Evolutionary conservation across 2,797 vertebrate genomes (phyloP), one percentile per base, ranked within the genome.

Genomic region (Ciconia nigra): DNA sequence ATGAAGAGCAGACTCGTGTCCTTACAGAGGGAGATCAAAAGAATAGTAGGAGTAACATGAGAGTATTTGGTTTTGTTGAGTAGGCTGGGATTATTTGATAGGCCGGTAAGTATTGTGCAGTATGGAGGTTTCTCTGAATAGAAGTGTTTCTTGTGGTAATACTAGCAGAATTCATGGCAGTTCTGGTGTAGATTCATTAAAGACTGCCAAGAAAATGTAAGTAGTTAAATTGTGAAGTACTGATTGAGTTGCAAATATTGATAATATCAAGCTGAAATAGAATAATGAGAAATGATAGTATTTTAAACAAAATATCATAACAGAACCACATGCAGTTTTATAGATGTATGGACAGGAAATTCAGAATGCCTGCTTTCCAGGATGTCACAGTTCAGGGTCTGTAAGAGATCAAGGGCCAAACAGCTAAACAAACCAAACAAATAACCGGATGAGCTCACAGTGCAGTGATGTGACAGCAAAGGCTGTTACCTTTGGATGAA

Each of bases 1-100:
- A 7, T 39, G 29, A 69, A 39, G 46, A 80, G 28, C 14, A 44
- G 54, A 26, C 13, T 76, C 0, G 0, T 47, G 37, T 33, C 26
- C 37, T 39, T 51, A 25, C 29, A 39, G 12, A 35, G 29, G 8
- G 25, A 61, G 18, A 18, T 57, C 29, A 13, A 15, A 85, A 15
- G 17, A 52, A 12, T 4, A 41, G 12, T 15, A 3, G 28, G 10
- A 17, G 31, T 39, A 71, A 54, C 1, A 1, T 8, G 47, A 15
- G 39, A 57, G n/a, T 20, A 4, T 46, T 63, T 61, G 22, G 13
- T 5, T 67, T 57, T 47, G 37, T 51, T 47, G 62, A 29, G 15
- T 25, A 28, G 79, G 15, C 24, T 24, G 39, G 25, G 19, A 8
- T 70, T 73, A 17, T 58, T 42, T 58, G 35, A 24, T 28, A 76